phyloP scores from a whole-genome alignment of 1,140 invertebrate genomes.

The Drosophila melanica region DNA sequence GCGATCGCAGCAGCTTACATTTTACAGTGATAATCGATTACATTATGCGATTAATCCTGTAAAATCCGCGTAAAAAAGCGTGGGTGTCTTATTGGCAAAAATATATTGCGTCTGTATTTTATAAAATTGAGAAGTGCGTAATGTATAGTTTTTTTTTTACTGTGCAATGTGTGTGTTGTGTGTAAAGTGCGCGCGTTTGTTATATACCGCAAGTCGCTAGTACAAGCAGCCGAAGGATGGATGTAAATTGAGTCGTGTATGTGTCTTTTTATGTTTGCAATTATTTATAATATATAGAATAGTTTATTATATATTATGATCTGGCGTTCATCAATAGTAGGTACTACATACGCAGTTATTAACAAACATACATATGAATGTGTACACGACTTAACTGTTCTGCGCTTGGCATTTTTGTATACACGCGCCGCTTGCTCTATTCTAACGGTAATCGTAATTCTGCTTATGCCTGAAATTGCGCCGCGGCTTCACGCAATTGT shows the following conservation, averaged over 20 bases:
- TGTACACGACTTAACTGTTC: no score
- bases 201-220: not conserved
- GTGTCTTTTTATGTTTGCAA: not conserved
- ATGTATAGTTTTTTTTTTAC: not conserved
- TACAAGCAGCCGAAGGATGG: no score
- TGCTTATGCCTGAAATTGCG: not conserved
- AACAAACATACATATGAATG: no score
- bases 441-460: conserved; percentile 6
- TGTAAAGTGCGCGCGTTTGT: conserved; percentile 1
- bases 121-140: conserved; percentile 6
- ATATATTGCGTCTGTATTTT: not conserved
- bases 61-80: no score
- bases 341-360: no score
- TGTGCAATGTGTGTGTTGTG: conserved; percentile 20
- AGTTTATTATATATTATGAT: no score
- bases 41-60: no score
- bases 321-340: no score
- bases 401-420: no score
- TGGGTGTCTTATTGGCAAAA: not conserved
- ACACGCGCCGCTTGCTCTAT: not conserved
- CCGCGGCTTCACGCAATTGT: not conserved
- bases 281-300: no score
- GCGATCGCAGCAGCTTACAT: no score
- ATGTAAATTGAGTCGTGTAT: conserved; percentile 39
- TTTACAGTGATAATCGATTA: no score